Evolutionary conservation across 2,797 vertebrate genomes (phyloP), one percentile per base, ranked within the genome.

Genomic region (Brotula barbata): DNA sequence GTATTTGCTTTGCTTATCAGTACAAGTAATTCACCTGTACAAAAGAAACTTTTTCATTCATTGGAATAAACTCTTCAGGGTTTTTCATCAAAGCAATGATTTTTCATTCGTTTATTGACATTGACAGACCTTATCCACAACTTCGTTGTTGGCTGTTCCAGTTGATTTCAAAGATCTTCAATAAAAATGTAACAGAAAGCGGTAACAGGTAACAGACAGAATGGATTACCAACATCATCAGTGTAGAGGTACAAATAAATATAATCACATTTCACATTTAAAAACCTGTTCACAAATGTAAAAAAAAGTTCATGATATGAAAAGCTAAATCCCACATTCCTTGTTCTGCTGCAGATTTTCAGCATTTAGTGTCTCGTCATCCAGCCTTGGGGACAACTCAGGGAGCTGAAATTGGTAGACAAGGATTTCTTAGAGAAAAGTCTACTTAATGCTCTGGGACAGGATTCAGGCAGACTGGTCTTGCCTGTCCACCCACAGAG

Each of bases 401-500:
- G 20, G 28, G 41, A n/a, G 14, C 36, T 50, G 36, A 67, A 46
- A 52, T 58, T 22, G 48, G 28, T 37, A 28, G 31, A 61, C 55
- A 33, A 78, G 45, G 55, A 73, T 72, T 69, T 74, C 41, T 60
- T 37, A 33, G 25, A 68, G n/a, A 48, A 39, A 61, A 70, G 61
- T 76, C 57, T 49, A 39, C 14, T 20, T 62, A 63, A 71, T 23
- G 0, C 53, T 78, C 34, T 65, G 66, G 47, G 64, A 63, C 45
- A 8, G 40, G 42, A 39, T 43, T 48, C 17, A 46, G 53, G 54
- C 63, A 58, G 71, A 59, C 40, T 43, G 31, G 37, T 23, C 41
- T 39, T 39, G 31, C 46, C 51, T 72, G 52, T 78, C 72, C 74
- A 63, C 82, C 81, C 70, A 82, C 75, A 51, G 41, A 65, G 47